A percentile compares a stretch with the other conserved stretches of the same genome.
These are phyloP conservation scores for Arbacia lixula DNA, from an alignment of 53 echinoderm and acorn worm genomes.

Conservation along the genomic window DNA sequence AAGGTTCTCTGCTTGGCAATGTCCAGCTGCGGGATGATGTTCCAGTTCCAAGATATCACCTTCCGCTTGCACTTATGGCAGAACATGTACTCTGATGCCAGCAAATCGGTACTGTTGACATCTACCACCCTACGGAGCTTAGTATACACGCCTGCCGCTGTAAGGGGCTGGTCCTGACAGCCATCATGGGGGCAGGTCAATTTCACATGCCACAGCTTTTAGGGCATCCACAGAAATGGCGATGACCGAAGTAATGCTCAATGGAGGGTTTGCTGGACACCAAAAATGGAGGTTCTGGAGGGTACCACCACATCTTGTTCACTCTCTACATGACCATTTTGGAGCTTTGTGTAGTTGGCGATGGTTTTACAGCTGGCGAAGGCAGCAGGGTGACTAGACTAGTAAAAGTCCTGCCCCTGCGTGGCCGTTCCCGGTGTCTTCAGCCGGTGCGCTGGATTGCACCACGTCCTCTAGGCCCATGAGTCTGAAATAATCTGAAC, in stretches of 20 bases:
- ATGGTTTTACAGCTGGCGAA: too few species aligned
- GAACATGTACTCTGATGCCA: conserved; percentile 46
- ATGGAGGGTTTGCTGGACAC: background rate
- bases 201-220: conserved; percentile 53
- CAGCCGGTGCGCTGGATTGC: too few species aligned
- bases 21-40: conserved; percentile 62
- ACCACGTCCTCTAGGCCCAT: too few species aligned
- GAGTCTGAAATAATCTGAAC: too few species aligned
- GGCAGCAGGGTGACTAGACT: too few species aligned
- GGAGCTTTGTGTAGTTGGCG: too few species aligned
- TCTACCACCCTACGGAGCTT: conserved; percentile 46
- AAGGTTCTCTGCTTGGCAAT: conserved; percentile 52
- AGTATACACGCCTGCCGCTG: conserved; percentile 43
- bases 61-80: conserved; percentile 58
- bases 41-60: conserved; percentile 56
- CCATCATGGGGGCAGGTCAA: conserved; percentile 60
- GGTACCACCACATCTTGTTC: conserved; percentile 52
- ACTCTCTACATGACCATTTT: conserved; percentile 18
- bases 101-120: conserved; percentile 32
- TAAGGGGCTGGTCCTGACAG: conserved; percentile 55
- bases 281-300: conserved; percentile 41
- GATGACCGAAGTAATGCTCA: conserved; percentile 18
- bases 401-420: too few species aligned
- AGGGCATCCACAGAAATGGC: conserved; percentile 68
- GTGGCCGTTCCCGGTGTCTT: too few species aligned